phyloP scores from a whole-genome alignment of 2,797 vertebrate species.

The Xyrichtys novacula region DNA sequence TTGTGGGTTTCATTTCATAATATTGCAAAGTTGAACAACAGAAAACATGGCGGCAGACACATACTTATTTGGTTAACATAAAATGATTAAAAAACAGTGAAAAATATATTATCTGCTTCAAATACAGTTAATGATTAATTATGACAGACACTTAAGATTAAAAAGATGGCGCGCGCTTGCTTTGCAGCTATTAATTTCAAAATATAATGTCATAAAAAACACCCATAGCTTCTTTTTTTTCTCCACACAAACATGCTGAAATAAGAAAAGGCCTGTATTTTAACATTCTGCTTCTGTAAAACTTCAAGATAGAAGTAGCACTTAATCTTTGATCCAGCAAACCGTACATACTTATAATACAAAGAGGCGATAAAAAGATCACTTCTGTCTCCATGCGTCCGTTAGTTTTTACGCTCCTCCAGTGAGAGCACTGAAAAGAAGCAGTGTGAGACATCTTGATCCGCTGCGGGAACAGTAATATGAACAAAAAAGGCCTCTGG shows the following conservation, averaged over 20 bases:
- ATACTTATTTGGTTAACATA: conserved; percentile 62
- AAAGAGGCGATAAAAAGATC: conserved; percentile 55
- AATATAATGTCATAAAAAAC: conserved; percentile 26
- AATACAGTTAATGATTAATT: conserved; percentile 48
- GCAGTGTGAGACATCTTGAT: conserved; percentile 46
- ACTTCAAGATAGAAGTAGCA: conserved; percentile 72
- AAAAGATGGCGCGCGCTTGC: conserved; percentile 59
- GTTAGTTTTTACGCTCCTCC: conserved; percentile 32
- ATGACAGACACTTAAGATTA: conserved; percentile 43
- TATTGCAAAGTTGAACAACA: conserved; percentile 42
- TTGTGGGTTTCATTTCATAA: conserved; percentile 6
- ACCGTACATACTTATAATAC: conserved; percentile 56
- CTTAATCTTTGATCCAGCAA: conserved; percentile 71
- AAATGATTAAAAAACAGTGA: conserved; percentile 60
- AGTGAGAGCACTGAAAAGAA: conserved; percentile 33
- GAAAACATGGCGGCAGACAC: conserved; percentile 37
- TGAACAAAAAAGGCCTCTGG: conserved; percentile 80
- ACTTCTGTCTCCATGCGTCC: conserved; percentile 55
- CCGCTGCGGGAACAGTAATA: conserved; percentile 48
- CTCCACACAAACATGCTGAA: conserved; percentile 64
- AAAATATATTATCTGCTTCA: conserved; percentile 57
- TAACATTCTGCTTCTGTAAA: conserved; percentile 68
- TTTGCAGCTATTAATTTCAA: conserved; percentile 65
- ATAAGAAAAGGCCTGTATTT: conserved; percentile 56
- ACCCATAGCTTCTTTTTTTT: conserved; percentile 33